A percentile compares a stretch with the other conserved stretches of the same genome.
These are phyloP conservation scores for Centropus unirufus DNA, from an alignment of 2,113 vertebrate genomes.

Conservation along the genomic window DNA sequence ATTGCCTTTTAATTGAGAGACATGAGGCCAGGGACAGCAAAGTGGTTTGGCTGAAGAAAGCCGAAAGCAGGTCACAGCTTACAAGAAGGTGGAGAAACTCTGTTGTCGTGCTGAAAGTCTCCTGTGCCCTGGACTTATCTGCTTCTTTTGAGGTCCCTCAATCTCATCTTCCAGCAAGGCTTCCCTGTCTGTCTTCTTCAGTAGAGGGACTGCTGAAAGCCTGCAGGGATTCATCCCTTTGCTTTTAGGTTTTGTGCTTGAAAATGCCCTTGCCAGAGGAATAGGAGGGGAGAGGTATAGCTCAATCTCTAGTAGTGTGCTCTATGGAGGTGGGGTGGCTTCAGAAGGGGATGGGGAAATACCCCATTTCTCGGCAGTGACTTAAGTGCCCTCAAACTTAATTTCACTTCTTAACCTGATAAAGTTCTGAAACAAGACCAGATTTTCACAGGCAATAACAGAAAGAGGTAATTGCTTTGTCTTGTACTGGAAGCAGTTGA, in stretches of 20 bases:
- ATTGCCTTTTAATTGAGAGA: not conserved
- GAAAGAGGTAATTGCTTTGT: not conserved
- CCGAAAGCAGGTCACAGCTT: not conserved
- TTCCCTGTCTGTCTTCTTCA: not conserved
- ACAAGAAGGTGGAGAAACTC: not conserved
- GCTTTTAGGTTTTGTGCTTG: not conserved
- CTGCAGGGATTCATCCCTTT: not conserved
- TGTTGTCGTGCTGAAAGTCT: not conserved
- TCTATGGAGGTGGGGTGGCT: not conserved
- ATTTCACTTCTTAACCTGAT: not conserved
- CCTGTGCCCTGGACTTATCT: not conserved
- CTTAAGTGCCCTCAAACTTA: not conserved
- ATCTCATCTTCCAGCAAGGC: not conserved
- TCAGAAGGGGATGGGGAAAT: not conserved
- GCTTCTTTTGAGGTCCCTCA: not conserved
- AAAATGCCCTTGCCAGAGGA: not conserved
- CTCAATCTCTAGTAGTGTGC: not conserved
- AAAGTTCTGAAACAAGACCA: not conserved
- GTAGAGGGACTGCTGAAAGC: not conserved
- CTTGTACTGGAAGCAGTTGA: not conserved
- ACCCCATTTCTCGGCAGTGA: not conserved
- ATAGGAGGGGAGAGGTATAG: not conserved
- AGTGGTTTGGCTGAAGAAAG: not conserved
- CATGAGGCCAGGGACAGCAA: not conserved
- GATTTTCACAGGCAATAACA: not conserved